Evolutionary conservation across 2,888 invertebrate species (phyloP).

Genomic region (Agriotes lineatus): DNA sequence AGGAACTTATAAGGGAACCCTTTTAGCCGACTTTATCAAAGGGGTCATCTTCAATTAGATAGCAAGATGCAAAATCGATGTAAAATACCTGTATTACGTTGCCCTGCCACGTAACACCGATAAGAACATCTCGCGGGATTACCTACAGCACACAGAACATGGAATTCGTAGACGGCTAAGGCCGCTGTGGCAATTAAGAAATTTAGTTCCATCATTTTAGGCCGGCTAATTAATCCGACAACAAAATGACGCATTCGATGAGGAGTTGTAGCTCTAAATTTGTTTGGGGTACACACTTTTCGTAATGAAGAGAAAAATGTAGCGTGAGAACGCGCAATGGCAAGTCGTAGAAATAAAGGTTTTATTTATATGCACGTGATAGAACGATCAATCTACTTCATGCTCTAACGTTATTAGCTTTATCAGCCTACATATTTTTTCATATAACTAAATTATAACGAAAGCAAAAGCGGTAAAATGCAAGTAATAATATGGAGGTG

Average conservation of each 20-base stretch:
- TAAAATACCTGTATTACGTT: slow-evolving; percentile 30
- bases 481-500: slow-evolving; percentile 24
- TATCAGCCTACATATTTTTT: slow-evolving; percentile 46
- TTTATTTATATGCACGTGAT: slow-evolving; percentile 54
- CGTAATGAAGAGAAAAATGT: slow-evolving; percentile 49
- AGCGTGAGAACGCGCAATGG: slow-evolving; percentile 44
- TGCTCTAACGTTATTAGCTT: slow-evolving; percentile 52
- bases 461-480: slow-evolving; percentile 36
- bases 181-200: background rate
- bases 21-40: slow-evolving; percentile 40
- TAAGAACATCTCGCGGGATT: background rate
- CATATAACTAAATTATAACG: slow-evolving; percentile 40
- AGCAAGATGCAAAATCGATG: slow-evolving; percentile 49
- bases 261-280: background rate
- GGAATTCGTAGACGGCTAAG: background rate
- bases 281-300: background rate
- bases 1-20: slow-evolving; percentile 38
- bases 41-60: slow-evolving; percentile 44
- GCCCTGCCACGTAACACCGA: background rate
- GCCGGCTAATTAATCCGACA: background rate
- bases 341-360: slow-evolving; percentile 47
- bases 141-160: background rate
- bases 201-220: too few relatives aligned
- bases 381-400: slow-evolving; percentile 54
- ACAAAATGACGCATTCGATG: background rate